Evolutionary conservation across 1,140 invertebrate genomes (phyloP), one percentile per base, ranked within the genome.

Genomic region (Kradibia gibbosae): DNA sequence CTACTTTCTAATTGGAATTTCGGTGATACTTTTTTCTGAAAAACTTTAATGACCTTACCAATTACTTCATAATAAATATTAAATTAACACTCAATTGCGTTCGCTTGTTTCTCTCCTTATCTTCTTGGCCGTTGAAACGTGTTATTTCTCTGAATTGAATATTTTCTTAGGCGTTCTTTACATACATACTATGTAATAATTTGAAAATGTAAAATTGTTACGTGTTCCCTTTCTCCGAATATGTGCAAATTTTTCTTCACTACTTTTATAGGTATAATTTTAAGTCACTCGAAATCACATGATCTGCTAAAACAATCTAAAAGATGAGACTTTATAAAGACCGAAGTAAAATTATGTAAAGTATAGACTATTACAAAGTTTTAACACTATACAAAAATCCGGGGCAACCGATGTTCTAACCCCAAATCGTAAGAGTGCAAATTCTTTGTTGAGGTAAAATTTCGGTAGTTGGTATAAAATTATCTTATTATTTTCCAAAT

Each of bases 341-440:
- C 25, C 60, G 55, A 55, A 39, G n/a, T 8, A 20, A 55, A 39
- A 55, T 79, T 71, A 79, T 79, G 77, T 45, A 53, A 78, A 78
- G 62, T 78, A 57, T 79, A 79, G 77, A 31, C 77, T 50, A 79
- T 79, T 79, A 71, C 34, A 57, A 71, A 53, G 22, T 71, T 79
- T 53, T 79, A 55, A 57, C 62, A 79, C 50, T 53, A 11, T 28
- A 34, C 3, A 17, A 53, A 11, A 65, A 36, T 34, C 36, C 20
- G 11, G 28, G 11, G 28, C 25, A 78, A 67, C 62, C 20, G 17
- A 0, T 78, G 3, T 20, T 57, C 42, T 20, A 28, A 78, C 15
- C 60, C 22, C n/a, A 67, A 77, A 75, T 75, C 50, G 34, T 25
- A 50, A 48, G 39, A 28, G 31, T 34, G 11, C 34, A 25, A 36